These are phyloP conservation scores for Sphenodon punctatus DNA, from an alignment of 2,797 vertebrate genomes.

Conservation along the genomic window DNA sequence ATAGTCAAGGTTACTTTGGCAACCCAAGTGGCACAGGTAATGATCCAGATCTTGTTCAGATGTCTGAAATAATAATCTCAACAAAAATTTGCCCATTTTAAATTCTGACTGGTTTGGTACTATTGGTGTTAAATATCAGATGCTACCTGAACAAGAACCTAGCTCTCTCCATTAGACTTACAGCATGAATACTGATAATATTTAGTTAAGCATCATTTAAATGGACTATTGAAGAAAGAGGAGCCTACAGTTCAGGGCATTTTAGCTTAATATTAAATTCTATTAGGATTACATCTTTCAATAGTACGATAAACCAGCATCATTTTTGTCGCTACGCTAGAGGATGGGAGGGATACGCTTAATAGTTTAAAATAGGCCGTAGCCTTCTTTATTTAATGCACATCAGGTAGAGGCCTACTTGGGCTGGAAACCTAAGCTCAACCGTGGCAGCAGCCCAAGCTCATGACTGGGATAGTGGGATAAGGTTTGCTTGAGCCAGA, in stretches of 20 bases:
- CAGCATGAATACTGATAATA: background rate
- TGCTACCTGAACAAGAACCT: background rate
- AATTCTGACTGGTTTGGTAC: no score
- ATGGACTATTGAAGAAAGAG: slow-evolving; percentile 37
- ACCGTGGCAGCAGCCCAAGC: no score
- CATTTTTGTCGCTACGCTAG: slow-evolving; percentile 27
- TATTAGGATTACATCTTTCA: background rate
- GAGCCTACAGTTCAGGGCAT: background rate
- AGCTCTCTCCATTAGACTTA: background rate
- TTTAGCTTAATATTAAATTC: slow-evolving; percentile 26
- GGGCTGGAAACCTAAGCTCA: no score
- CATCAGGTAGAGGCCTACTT: no score
- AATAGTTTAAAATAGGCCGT: no score
- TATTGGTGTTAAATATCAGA: background rate
- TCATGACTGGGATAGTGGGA: no score
- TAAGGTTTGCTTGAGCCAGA: no score
- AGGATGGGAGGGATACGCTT: no score
- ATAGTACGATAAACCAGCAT: background rate
- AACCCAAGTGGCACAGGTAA: slow-evolving; percentile 42
- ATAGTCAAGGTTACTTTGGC: slow-evolving; percentile 48
- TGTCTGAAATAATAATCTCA: slow-evolving; percentile 26
- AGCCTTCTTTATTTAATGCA: no score
- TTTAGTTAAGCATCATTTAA: slow-evolving; percentile 18
- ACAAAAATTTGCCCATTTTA: background rate
- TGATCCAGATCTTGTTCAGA: slow-evolving; percentile 25